Evolutionary conservation across 2,888 invertebrate genomes (phyloP).

Genomic region (Hetaerina titia): DNA sequence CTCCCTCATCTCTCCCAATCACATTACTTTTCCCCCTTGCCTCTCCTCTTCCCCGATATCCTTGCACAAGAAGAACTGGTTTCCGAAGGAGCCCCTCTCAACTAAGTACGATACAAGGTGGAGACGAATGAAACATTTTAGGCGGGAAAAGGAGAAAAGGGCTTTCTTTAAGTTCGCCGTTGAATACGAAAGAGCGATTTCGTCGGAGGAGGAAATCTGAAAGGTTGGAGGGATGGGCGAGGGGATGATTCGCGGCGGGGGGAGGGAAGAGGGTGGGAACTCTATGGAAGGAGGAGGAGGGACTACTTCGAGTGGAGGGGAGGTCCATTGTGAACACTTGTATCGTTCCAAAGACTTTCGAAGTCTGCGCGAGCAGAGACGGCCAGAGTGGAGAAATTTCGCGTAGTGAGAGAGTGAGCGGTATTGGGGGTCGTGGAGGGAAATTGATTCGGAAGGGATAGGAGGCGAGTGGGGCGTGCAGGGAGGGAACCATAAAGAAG

Average conservation of each 20-base stretch:
- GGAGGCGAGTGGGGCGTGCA: background rate
- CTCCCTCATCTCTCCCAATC: background rate
- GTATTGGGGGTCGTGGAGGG: background rate
- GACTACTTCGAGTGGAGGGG: background rate
- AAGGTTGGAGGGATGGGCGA: background rate
- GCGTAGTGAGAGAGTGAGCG: background rate
- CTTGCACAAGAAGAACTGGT: background rate
- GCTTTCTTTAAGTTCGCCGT: conserved; percentile 52
- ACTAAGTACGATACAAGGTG: background rate
- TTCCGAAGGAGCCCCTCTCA: background rate
- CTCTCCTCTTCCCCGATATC: background rate
- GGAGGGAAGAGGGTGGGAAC: background rate
- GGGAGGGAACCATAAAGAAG: background rate
- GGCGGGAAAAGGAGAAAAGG: background rate
- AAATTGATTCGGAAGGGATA: background rate
- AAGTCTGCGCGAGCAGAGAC: background rate
- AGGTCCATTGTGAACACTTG: conserved; percentile 49
- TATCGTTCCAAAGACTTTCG: conserved; percentile 48
- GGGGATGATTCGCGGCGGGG: background rate
- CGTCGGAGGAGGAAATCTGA: background rate
- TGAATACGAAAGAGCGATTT: conserved; percentile 36
- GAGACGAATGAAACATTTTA: conserved; percentile 62
- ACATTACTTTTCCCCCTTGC: background rate
- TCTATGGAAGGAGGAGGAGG: background rate
- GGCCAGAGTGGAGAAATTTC: background rate